These are phyloP conservation scores for Timandra comae DNA, from an alignment of 2,888 invertebrate species.

Conservation along the genomic window DNA sequence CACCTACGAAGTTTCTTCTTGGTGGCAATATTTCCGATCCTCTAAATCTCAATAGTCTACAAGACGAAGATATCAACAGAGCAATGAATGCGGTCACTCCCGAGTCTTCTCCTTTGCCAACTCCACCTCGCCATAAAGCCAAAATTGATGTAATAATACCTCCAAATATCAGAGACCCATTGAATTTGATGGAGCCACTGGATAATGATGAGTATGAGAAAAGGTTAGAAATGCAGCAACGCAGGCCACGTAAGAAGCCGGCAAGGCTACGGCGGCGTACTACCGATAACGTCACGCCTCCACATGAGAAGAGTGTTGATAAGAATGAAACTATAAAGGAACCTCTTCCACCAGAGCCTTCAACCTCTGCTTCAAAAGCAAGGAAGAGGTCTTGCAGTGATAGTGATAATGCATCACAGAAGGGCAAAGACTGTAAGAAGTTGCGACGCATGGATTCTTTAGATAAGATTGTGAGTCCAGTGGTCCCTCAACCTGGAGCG, in stretches of 20 bases:
- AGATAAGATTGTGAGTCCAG: conserved; percentile 95
- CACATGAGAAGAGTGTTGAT: conserved; percentile 34
- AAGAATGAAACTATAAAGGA: conserved; percentile 54
- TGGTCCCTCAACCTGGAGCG: conserved; percentile 91
- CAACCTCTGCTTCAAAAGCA: conserved; percentile 53
- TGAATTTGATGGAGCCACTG: conserved; percentile 88
- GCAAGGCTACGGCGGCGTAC: conserved; percentile 69
- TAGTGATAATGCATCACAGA: conserved; percentile 73
- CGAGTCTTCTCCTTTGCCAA: conserved; percentile 92
- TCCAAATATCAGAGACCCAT: conserved; percentile 93
- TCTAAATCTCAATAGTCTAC: conserved; percentile 93
- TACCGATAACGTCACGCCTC: conserved; percentile 61
- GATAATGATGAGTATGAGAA: conserved; percentile 90
- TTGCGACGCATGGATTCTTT: conserved; percentile 83
- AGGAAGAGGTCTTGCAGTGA: conserved; percentile 74
- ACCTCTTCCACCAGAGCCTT: conserved; percentile 54
- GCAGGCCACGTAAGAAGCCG: conserved; percentile 81
- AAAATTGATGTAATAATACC: conserved; percentile 94
- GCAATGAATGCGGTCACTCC: conserved; percentile 94
- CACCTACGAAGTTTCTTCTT: conserved; percentile 94
- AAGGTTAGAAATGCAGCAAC: conserved; percentile 81
- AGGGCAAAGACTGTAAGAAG: conserved; percentile 72
- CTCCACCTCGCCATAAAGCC: conserved; percentile 86
- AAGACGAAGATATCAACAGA: conserved; percentile 85
- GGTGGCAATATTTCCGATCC: conserved; percentile 98